Percentiles rank a stretch among this genome's conserved stretches.
phyloP scores from a whole-genome alignment of 2,797 vertebrate species.

The Mareca penelope region DNA sequence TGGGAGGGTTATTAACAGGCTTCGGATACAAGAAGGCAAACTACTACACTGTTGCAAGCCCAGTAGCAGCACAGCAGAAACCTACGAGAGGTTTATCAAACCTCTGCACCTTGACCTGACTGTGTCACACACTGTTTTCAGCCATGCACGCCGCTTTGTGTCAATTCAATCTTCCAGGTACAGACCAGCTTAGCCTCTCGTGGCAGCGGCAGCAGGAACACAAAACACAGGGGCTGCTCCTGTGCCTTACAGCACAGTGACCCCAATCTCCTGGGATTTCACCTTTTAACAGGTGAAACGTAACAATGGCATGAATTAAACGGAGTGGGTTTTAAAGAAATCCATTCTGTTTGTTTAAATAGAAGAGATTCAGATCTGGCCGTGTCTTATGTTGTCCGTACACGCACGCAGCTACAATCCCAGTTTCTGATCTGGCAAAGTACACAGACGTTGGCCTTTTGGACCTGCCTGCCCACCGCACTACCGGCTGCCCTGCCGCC shows the following conservation, averaged over 20 bases:
- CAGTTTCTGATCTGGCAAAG: neutral
- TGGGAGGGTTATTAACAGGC: neutral
- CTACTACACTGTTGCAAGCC: neutral
- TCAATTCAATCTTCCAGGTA: neutral
- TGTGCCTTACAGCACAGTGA: too few relatives aligned
- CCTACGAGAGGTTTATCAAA: neutral
- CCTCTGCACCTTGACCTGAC: neutral
- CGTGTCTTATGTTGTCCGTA: too few relatives aligned
- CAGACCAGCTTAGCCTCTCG: neutral
- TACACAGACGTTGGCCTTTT: neutral
- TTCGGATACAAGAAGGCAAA: neutral
- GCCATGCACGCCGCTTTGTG: fast-evolving
- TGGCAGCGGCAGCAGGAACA: neutral
- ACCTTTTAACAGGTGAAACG: too few relatives aligned
- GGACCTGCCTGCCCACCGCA: neutral
- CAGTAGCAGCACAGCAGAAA: neutral
- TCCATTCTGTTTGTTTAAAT: too few relatives aligned
- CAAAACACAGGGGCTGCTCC: too few relatives aligned
- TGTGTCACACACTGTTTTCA: fast-evolving
- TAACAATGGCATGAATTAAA: too few relatives aligned
- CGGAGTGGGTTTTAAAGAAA: too few relatives aligned
- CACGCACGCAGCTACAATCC: too few relatives aligned
- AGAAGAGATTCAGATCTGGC: too few relatives aligned
- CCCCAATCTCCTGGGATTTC: too few relatives aligned
- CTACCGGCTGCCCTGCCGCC: neutral